Evolutionary conservation across 1,140 invertebrate genomes (phyloP).

Genomic region (Sitodiplosis mosellana): DNA sequence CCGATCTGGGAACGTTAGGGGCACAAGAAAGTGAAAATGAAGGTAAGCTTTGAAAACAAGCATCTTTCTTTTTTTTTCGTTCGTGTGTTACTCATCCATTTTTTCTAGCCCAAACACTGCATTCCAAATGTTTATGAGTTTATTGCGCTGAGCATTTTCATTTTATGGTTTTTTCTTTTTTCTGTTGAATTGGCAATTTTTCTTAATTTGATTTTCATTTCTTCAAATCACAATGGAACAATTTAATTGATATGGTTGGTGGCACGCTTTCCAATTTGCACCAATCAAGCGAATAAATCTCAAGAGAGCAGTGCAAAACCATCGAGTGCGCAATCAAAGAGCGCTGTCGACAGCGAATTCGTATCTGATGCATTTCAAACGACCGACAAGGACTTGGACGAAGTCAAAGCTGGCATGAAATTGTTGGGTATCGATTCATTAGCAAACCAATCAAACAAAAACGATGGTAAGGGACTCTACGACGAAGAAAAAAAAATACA

Average conservation of each 20-base stretch:
- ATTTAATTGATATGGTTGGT: no score
- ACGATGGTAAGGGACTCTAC: neutral
- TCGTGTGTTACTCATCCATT: neutral
- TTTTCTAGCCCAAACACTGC: neutral
- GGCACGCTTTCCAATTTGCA: no score
- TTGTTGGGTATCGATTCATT: conserved; percentile 34
- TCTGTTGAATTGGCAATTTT: neutral
- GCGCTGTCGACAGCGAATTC: conserved; percentile 32
- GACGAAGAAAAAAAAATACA: no score
- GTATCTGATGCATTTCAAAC: conserved; percentile 46
- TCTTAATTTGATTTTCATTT: conserved; percentile 3
- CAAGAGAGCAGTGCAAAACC: conserved; percentile 11
- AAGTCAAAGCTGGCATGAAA: conserved; percentile 47
- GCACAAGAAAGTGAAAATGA: conserved; percentile 15
- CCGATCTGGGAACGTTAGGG: conserved; percentile 43
- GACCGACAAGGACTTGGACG: conserved; percentile 38
- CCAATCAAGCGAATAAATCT: neutral
- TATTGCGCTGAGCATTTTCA: neutral
- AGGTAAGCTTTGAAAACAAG: neutral
- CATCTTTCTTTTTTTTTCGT: neutral
- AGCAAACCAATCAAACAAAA: conserved; percentile 16
- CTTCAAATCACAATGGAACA: neutral
- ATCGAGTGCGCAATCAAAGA: conserved; percentile 6
- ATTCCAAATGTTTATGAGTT: neutral
- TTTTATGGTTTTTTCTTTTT: neutral